Percentiles rank a stretch among this genome's conserved stretches.
Evolutionary conservation across 2,888 invertebrate genomes (phyloP).

Genomic region (Amphipyra tragopoginis): DNA sequence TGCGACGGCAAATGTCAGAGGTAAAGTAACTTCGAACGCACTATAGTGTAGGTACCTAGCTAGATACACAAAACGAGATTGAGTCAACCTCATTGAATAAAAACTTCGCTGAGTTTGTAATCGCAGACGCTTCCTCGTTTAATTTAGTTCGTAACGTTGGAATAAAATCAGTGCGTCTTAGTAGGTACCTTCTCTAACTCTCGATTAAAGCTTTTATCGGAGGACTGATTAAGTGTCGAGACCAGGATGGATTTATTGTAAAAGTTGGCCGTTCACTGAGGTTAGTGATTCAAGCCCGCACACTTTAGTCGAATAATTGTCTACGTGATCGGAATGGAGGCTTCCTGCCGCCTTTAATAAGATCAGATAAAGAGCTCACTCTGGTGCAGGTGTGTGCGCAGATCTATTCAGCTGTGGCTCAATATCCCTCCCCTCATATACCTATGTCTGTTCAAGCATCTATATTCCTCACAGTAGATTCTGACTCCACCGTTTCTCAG

Average conservation of each 20-base stretch:
- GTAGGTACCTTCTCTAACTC: slow-evolving; percentile 81
- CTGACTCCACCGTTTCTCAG: background rate
- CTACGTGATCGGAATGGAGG: slow-evolving; percentile 88
- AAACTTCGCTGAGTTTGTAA: slow-evolving; percentile 65
- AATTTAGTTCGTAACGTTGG: slow-evolving; percentile 76
- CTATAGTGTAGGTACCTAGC: background rate
- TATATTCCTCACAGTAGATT: slow-evolving; percentile 12
- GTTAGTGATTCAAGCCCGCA: slow-evolving; percentile 89
- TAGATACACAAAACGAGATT: slow-evolving; percentile 28
- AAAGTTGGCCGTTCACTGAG: slow-evolving; percentile 88
- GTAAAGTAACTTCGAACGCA: background rate
- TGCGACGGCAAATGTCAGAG: too few relatives aligned
- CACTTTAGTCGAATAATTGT: slow-evolving; percentile 90
- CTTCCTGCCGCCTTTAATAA: slow-evolving; percentile 84
- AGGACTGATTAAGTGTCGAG: slow-evolving; percentile 89
- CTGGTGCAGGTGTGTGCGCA: slow-evolving; percentile 71
- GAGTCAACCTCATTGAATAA: slow-evolving; percentile 54
- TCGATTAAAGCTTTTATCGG: slow-evolving; percentile 89
- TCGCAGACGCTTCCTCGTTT: slow-evolving; percentile 66
- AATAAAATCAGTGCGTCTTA: slow-evolving; percentile 76
- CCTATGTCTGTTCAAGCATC: slow-evolving; percentile 14
- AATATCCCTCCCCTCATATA: slow-evolving; percentile 34
- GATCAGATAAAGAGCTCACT: slow-evolving; percentile 83
- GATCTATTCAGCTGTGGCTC: slow-evolving; percentile 55
- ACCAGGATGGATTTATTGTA: slow-evolving; percentile 89